Evolutionary conservation across 2,888 invertebrate species (phyloP), one percentile per base, ranked within the genome.

Genomic region (Matsumyia berberina): DNA sequence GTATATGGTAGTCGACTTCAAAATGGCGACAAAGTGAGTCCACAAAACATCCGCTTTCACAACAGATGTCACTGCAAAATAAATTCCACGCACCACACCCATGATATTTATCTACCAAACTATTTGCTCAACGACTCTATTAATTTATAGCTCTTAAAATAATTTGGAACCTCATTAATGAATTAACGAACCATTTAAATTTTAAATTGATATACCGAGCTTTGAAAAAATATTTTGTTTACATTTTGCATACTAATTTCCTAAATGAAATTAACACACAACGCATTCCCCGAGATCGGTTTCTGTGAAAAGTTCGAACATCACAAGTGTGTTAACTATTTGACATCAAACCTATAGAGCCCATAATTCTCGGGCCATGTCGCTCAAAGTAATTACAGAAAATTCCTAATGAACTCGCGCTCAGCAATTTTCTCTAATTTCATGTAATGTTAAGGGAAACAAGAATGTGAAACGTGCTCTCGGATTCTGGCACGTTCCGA

Each of bases 401-500:
- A 67, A 72, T 60, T 67, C 60, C 60, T 44, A 53, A 62, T 62
- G 46, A 62, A 53, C 74, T 44, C 39, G 46, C 31, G 60, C 60
- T 42, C 33, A 60, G 44, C 17, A 39, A 39, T 67, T 53, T 80
- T 51, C 33, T 73, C 51, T 55, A 73, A 74, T 74, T 66, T 62
- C 55, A 73, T 69, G 46, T 55, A 74, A 74, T 49, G 60, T 66
- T 67, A 51, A 67, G 44, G 49, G 55, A 58, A 62, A 49, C 24
- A 69, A 67, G 55, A 80, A 80, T 73, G 60, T 49, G 53, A 31
- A 69, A 80, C 80, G 80, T 80, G 80, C 55, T 53, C 49, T 39
- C 33, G 55, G 24, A 74, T 80, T 74, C 67, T 74, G 67, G 55
- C 80, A 80, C 80, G 80, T 80, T 80, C 73, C 46, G 24, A 29